Percentiles rank a stretch among this genome's conserved stretches.
Conservation (phyloP, 2,113 vertebrate species). For the Oryzias javanicus region DNA sequence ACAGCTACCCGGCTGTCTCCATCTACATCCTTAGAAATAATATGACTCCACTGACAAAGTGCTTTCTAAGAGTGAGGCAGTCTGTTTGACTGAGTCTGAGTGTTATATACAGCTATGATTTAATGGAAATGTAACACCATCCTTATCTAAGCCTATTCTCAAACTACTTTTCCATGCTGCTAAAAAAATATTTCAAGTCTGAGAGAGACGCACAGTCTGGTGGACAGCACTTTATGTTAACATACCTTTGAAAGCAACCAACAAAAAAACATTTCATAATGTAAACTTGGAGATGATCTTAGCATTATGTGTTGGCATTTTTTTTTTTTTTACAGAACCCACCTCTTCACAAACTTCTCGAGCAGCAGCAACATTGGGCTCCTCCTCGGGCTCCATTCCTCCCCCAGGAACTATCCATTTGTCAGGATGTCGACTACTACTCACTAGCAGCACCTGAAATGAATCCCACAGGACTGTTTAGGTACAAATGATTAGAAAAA, state of each 20-base stretch:
- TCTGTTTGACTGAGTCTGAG: too few species aligned
- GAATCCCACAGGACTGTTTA: neutral
- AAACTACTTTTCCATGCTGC: conserved; percentile 18
- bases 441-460: conserved; percentile 91
- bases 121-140: conserved; percentile 57
- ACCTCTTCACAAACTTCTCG: conserved; percentile 97
- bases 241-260: neutral
- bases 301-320: neutral
- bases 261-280: neutral
- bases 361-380: conserved; percentile 88
- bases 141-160: conserved; percentile 24
- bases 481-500: too few species aligned
- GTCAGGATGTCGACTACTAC: conserved; percentile 95
- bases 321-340: conserved; percentile 14
- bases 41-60: conserved; percentile 55
- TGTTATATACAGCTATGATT: conserved; percentile 59
- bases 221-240: neutral
- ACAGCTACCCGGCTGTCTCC: conserved; percentile 61
- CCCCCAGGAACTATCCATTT: conserved; percentile 98
- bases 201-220: conserved; percentile 4
- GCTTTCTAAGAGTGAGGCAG: conserved; percentile 41
- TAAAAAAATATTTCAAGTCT: conserved; percentile 29
- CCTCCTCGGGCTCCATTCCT: conserved; percentile 97
- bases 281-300: neutral
- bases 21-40: conserved; percentile 51